Evolutionary conservation across 2,888 invertebrate species (phyloP).

Genomic region (Drosophila dives): DNA sequence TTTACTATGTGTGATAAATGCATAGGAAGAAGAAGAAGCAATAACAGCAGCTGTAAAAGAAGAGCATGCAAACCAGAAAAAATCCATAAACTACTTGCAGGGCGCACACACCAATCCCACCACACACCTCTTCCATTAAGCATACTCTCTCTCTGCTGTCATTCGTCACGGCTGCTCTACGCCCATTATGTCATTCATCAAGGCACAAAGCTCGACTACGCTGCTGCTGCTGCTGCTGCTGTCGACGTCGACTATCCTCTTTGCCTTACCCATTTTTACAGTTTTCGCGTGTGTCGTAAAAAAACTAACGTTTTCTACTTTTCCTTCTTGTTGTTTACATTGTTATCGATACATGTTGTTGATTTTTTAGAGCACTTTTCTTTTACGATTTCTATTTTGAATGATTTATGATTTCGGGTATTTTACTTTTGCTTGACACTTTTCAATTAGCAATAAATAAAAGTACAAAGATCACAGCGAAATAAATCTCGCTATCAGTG

Average conservation of each 20-base stretch:
- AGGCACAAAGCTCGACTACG: slow-evolving; percentile 32
- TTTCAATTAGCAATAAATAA: slow-evolving; percentile 76
- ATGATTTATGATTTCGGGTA: slow-evolving; percentile 54
- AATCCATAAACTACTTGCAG: slow-evolving; percentile 76
- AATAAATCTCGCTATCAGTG: slow-evolving; percentile 16
- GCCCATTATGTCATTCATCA: slow-evolving; percentile 77
- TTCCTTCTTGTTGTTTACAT: slow-evolving; percentile 63
- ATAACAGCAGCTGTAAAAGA: not conserved
- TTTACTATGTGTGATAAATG: slow-evolving; percentile 73
- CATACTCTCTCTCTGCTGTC: not conserved
- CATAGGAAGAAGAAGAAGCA: slow-evolving; percentile 20
- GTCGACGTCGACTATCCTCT: slow-evolving; percentile 19
- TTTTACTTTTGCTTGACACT: slow-evolving; percentile 44
- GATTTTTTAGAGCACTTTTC: slow-evolving; percentile 26
- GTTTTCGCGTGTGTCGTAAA: slow-evolving; percentile 45
- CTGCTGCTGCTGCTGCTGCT: slow-evolving; percentile 22
- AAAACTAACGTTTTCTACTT: slow-evolving; percentile 47
- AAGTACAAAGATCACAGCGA: slow-evolving; percentile 1
- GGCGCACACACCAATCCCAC: slow-evolving; percentile 8
- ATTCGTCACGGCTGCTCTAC: slow-evolving; percentile 47
- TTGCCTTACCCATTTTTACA: slow-evolving; percentile 39
- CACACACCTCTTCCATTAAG: not conserved
- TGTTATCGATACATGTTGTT: slow-evolving; percentile 31
- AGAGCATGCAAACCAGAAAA: slow-evolving; percentile 61
- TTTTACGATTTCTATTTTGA: slow-evolving; percentile 25